Percentiles rank a stretch among this genome's conserved stretches.
Conservation (phyloP, 2,113 vertebrate species). For the Theristicus caerulescens region DNA sequence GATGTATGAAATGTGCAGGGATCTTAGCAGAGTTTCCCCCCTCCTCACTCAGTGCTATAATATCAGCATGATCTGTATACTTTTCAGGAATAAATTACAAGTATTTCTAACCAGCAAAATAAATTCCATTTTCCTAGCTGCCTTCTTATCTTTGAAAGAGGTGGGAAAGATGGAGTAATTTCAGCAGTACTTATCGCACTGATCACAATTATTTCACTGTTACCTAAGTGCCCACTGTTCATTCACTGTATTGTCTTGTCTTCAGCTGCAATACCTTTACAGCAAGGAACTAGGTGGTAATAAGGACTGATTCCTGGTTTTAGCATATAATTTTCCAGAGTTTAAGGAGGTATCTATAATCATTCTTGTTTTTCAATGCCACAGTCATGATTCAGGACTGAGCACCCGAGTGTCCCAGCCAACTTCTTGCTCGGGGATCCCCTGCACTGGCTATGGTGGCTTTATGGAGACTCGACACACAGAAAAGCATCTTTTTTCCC, state of each 20-base stretch:
- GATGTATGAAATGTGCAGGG: background rate
- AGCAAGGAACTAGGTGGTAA: background rate
- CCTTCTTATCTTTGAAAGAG: conserved; percentile 11
- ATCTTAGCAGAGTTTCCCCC: background rate
- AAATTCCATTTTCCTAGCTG: background rate
- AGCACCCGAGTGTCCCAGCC: background rate
- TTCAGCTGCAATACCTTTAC: background rate
- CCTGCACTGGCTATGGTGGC: rapidly evolving
- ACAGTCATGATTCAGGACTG: background rate
- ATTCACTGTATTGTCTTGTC: background rate
- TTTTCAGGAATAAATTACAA: conserved; percentile 24
- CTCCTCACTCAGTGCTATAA: background rate
- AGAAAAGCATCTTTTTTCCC: background rate
- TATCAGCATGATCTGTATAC: background rate
- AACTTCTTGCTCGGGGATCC: background rate
- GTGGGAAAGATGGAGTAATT: conserved; percentile 7
- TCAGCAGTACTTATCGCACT: background rate
- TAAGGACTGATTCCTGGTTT: background rate
- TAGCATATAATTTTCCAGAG: background rate
- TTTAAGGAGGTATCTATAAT: background rate
- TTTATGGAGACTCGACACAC: background rate
- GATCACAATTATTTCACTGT: conserved; percentile 4
- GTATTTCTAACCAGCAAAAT: conserved; percentile 10
- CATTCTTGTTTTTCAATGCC: background rate
- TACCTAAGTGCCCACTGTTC: background rate